Evolutionary conservation across 1,140 invertebrate genomes (phyloP), one percentile per base, ranked within the genome.

Genomic region (Drosophila paulistorum): DNA sequence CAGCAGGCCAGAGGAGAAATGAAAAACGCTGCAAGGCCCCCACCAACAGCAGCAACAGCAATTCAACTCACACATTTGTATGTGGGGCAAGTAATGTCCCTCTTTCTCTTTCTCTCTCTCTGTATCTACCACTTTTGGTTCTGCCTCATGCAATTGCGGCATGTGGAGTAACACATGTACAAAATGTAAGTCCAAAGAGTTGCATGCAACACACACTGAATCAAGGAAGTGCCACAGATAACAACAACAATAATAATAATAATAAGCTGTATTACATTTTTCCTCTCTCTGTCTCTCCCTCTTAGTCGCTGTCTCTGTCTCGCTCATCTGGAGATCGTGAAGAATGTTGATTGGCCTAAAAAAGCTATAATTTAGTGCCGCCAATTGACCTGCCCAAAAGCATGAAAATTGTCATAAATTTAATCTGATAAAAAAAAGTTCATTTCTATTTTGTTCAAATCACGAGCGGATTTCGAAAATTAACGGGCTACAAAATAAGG

Each of bases 11-110:
- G 83, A 89, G 83, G 83, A 87, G 83, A 87, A 87, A 87, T 89
- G 84, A 89, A 87, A 89, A 87, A 89, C 80, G 73, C 83, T 75
- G 60, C 84, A 77, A 89, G 83, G 80, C 86, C 84, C 79, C 73
- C 72, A 71, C 70, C 66, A 72, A 60, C 48, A 55, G 39, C 35
- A 35, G 7, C 35, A 5, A 26, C 26, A 26, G 30, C 9, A 37
- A 37, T 23, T 58, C 59, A 48, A 42, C 7, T 20, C 41, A 37
- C 41, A 68, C n/a, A 63, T 65, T 65, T 60, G 68, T 68, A 87
- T 89, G 69, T 84, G 79, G 82, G 79, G 64, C 82, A 77, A 62
- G 51, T 45, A 67, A 60, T 41, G 63, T 42, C 35, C 42, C 45
- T 48, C 64, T 48, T 26, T 58, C 45, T 41, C 64, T 48, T 48